Base-by-base conservation (phyloP, 2,888 invertebrate genomes). In the Cistogaster globosa region DNA sequence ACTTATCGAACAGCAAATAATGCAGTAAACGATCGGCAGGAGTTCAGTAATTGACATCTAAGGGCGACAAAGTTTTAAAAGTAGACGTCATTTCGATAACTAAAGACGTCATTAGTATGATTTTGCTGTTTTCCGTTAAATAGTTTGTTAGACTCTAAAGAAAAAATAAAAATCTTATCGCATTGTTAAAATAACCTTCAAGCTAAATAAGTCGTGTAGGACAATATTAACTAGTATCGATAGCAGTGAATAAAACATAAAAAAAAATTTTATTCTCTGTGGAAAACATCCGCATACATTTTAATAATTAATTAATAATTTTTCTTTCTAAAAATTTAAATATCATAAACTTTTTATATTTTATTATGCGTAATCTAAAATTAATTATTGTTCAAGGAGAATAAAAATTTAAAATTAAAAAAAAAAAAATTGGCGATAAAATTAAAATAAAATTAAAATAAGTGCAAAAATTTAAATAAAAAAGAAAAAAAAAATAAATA, bases 1-100 rank as follows among this genome's bases (percentile, higher is more conserved):
- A 12, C 12, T 42, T 42, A 2, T 12, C 12, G 12, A 16, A 26
- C 26, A 12, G 11, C 2, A 72, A 71, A 26, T 42, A 48, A 20
- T 55, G 51, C 42, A 72, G 42, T 36, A 83, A 72, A 36, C 18
- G 57, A 82, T 69, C 72, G 51, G 26, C 48, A 63, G 74, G 58
- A 82, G 72, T 60, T 45, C 45, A 42, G 26, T 60, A 26, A 62
- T 67, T 12, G 16, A 75, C 45, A 71, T 53, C 53, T 14, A 60
- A 63, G 18, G 38, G 68, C 38, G 63, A 60, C 45, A 18, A 12
- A 18, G 22, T 48, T 57, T 58, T 3, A 1, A 58, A 0, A 14
- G 26, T 12, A 38, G 67, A 53, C 60, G 57, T 36, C 68, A 68
- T 18, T 65, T 62, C 12, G 57, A 72, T 26, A 69, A 57, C 38